Base-by-base conservation (phyloP, 2,888 invertebrate species). In the Hydroisotoma schaefferi region DNA sequence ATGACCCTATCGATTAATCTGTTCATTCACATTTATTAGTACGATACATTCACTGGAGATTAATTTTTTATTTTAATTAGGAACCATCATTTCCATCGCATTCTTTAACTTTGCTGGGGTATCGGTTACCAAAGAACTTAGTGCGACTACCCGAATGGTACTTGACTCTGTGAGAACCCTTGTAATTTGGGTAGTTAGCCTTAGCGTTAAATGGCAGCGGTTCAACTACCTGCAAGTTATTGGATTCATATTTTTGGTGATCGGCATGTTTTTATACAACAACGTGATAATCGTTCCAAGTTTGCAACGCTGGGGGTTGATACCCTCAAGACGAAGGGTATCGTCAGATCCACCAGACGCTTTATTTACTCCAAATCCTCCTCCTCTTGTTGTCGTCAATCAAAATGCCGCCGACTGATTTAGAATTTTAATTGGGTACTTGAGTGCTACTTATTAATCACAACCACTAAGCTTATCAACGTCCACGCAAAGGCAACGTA, bases 101-200 rank as follows among this genome's bases (percentile, higher is more conserved):
- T 88, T 94, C 79, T 94, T 94, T 80, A 94, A 92, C 77, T 94
- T 90, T 77, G 86, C 91, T 67, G 93, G 93, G 10, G 85, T 94
- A 66, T 89, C 88, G 74, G 89, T 97, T 2, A 92, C 94, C 0
- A 95, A 94, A 78, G 91, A 94, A 77, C 83, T 94, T 74, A 94
- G 90, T 1, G 94, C 95, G 1, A 93, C 92, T 0, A 90, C 91
- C 2, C 81, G 94, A 66, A 89, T 93, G 87, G 87, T 94, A 12
- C 80, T 94, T 48, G 94, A 94, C 76, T 88, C 88, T 54, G 81
- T 90, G n/a, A 81, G 94, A 67, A 92, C 93, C 0, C 80, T 94
- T 47, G 83, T 94, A n/a, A 89, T 95, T 73, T 98, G 94, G 94
- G 79, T 83, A 61, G 83, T 90, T 55, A 87, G 89, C 0, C 79